These are phyloP conservation scores for Hermatobates lingyangjiaoensis DNA, from an alignment of 1,140 invertebrate genomes.

Conservation along the genomic window DNA sequence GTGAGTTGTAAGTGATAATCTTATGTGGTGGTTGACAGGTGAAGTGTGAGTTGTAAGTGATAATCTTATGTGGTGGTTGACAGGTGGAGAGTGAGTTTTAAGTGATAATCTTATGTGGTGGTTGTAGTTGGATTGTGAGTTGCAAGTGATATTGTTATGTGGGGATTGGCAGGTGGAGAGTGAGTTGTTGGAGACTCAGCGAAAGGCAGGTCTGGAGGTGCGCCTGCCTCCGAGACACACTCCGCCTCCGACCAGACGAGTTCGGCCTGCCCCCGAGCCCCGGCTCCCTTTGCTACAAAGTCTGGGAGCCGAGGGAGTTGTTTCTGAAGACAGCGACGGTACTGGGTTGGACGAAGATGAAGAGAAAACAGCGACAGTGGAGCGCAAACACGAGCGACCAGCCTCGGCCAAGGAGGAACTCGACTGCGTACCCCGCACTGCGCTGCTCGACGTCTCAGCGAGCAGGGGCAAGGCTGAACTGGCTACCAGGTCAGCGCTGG, in stretches of 20 bases:
- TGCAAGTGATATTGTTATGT: no score
- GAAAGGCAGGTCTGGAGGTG: conserved; percentile 66
- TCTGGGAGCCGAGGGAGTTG: conserved; percentile 41
- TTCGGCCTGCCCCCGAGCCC: conserved; percentile 14
- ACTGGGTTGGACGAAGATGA: conserved; percentile 25
- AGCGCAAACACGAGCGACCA: conserved; percentile 30
- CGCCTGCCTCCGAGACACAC: conserved; percentile 52
- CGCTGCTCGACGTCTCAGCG: conserved; percentile 68
- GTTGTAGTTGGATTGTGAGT: no score
- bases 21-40: no score
- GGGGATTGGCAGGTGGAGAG: conserved; percentile 35
- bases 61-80: no score
- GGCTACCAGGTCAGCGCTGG: conserved; percentile 38
- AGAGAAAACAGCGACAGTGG: conserved; percentile 54
- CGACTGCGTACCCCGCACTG: conserved; percentile 63
- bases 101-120: no score
- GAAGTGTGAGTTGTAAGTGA: no score
- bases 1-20: no score
- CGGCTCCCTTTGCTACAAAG: conserved; percentile 32
- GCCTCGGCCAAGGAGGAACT: conserved; percentile 45
- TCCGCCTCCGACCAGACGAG: conserved; percentile 41
- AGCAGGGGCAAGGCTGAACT: conserved; percentile 77
- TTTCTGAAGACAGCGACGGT: conserved; percentile 45
- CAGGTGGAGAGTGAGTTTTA: no score
- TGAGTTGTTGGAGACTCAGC: conserved; percentile 60